Conservation (phyloP, 2,113 vertebrate genomes). For the Lipophrys pholis region DNA sequence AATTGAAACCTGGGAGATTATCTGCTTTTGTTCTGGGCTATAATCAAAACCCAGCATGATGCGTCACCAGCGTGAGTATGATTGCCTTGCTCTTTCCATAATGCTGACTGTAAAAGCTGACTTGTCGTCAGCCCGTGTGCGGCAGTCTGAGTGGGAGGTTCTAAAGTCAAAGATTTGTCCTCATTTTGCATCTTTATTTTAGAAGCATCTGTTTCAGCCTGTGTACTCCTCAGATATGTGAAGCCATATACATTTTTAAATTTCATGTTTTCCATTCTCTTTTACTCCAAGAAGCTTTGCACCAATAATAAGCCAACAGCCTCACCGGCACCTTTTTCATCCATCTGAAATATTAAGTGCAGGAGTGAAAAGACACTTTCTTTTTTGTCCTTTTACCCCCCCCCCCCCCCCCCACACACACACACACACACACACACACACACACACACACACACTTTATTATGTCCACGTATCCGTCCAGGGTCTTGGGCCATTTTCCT, state of each 20-base stretch:
- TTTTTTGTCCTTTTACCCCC: not conserved
- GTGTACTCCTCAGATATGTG: constrained; percentile 33
- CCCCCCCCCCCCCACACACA: too few species aligned
- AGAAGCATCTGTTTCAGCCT: constrained; percentile 35
- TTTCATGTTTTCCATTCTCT: not conserved
- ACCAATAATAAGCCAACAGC: constrained; percentile 15
- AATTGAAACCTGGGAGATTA: constrained; percentile 63
- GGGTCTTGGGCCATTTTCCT: not conserved
- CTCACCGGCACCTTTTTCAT: not conserved
- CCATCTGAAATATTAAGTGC: constrained; percentile 18
- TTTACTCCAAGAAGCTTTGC: not conserved
- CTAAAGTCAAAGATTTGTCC: constrained; percentile 39
- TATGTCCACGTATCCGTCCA: constrained; percentile 19
- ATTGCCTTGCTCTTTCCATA: constrained; percentile 19
- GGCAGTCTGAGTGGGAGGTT: constrained; percentile 9
- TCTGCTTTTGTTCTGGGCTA: constrained; percentile 40
- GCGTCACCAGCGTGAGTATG: constrained; percentile 10
- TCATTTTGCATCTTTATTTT: constrained; percentile 23
- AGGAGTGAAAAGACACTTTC: constrained; percentile 11
- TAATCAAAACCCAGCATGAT: constrained; percentile 31
- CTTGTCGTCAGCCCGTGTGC: constrained; percentile 13
- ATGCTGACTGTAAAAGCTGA: constrained; percentile 7
- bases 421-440: too few species aligned
- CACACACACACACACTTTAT: too few species aligned
- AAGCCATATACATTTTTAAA: constrained; percentile 2